phyloP scores from a whole-genome alignment of 1,140 invertebrate genomes.

The Heliconius nattereri region DNA sequence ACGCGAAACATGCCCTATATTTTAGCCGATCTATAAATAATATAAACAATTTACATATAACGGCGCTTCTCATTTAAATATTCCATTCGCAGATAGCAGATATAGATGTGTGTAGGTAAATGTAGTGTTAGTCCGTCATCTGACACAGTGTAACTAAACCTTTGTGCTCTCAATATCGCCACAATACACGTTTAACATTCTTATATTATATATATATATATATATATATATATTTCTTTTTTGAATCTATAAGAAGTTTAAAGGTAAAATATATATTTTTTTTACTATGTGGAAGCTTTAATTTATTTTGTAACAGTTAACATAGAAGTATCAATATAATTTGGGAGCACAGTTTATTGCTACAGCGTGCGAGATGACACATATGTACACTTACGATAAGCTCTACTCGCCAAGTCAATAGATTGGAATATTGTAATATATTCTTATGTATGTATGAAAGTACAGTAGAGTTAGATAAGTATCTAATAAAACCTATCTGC shows the following conservation, averaged over 20 bases:
- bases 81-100: neutral
- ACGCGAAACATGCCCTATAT: neutral
- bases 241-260: neutral
- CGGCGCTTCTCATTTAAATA: neutral
- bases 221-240: neutral
- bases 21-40: neutral
- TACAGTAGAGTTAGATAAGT: too few species aligned
- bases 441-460: constrained; percentile 5
- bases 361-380: neutral
- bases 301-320: neutral
- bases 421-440: constrained; percentile 3
- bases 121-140: neutral
- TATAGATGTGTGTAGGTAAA: neutral
- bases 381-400: neutral
- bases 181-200: neutral
- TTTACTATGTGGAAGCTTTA: neutral
- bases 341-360: neutral
- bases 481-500: neutral
- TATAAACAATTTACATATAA: neutral
- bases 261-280: neutral
- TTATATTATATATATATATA: neutral
- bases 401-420: constrained; percentile 6
- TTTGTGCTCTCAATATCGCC: neutral
- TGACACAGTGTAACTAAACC: constrained; percentile 1
- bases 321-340: neutral